Base-by-base conservation (phyloP, 1,140 invertebrate species). In the Polypedilum pembai region DNA sequence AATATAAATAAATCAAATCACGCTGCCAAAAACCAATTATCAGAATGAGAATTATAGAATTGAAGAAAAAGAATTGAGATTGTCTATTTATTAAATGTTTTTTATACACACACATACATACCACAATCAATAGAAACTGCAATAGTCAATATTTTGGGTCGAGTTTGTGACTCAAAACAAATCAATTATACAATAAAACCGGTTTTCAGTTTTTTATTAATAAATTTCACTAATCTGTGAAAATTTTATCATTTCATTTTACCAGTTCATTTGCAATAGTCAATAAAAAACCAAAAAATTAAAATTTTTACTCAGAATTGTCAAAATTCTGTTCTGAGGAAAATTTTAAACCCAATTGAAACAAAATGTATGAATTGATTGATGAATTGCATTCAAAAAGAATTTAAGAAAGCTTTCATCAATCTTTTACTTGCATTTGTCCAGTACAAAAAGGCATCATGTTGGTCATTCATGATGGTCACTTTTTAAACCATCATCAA, bases 1-100 rank as follows among this genome's bases (percentile, higher is more conserved):
- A 33, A 76, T 73, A 76, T 72, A 76, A 77, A 79, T 76, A 63
- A 73, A 78, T 76, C 75, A 77, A 78, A 79, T 77, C 77, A 75
- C 24, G 24, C 24, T 33, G 24, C 80, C 78, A 74, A 74, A 17
- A 10, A 40, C 7, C 77, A 79, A 79, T 77, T 80, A 79, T 79
- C 66, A 20, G 17, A 72, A 40, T 24, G 33, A 17, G 20, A 72
- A 72, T 24, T 12, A 41, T 40, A 40, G 10, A 10, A 45, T 56
- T 15, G 15, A 20, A 17, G 8, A 18, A 74, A 74, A 41, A 40
- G 18, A n/a, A 74, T 21, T 74, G 33, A 73, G 18, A 18, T n/a
- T 20, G 17, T 74, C 41, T 41, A 74, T 21, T 41, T 21, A 41
- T 21, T 21, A 41, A 41, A 41, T 74, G 73, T 69, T 69, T 69